Evolutionary conservation across 2,888 invertebrate genomes (phyloP).

Genomic region (Euzetes globulus): DNA sequence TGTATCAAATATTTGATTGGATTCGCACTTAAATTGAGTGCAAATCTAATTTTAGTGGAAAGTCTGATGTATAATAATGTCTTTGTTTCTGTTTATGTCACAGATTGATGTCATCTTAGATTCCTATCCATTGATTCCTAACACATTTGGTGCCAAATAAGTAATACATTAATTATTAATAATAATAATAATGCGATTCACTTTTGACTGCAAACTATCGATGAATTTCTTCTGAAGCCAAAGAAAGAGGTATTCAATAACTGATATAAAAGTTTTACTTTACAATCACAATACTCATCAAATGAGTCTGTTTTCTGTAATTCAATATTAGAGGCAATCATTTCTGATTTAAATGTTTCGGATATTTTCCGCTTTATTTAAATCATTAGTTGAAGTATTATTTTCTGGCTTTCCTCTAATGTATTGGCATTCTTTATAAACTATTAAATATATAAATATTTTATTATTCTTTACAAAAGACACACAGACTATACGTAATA

Average conservation of each 20-base stretch:
- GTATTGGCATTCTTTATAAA: neutral
- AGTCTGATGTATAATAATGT: neutral
- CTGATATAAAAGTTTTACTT: neutral
- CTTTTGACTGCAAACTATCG: neutral
- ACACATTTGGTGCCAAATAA: conserved; percentile 19
- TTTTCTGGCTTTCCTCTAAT: neutral
- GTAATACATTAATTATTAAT: neutral
- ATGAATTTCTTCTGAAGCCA: neutral
- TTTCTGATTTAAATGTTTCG: neutral
- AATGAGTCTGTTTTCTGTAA: neutral
- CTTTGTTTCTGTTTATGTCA: neutral
- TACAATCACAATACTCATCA: neutral
- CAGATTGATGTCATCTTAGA: conserved; percentile 7
- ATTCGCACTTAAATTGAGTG: too few relatives aligned
- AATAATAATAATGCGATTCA: conserved; percentile 13
- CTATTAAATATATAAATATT: neutral
- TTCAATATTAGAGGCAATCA: neutral
- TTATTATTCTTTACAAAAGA: neutral
- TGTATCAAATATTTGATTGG: neutral
- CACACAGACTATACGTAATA: neutral
- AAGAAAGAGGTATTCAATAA: conserved; percentile 9
- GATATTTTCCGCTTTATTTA: conserved; percentile 2
- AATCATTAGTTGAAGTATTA: neutral
- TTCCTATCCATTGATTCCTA: conserved; percentile 8
- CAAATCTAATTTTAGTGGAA: neutral